Base-by-base conservation (phyloP, 2,113 vertebrate genomes). In the Zeus faber region DNA sequence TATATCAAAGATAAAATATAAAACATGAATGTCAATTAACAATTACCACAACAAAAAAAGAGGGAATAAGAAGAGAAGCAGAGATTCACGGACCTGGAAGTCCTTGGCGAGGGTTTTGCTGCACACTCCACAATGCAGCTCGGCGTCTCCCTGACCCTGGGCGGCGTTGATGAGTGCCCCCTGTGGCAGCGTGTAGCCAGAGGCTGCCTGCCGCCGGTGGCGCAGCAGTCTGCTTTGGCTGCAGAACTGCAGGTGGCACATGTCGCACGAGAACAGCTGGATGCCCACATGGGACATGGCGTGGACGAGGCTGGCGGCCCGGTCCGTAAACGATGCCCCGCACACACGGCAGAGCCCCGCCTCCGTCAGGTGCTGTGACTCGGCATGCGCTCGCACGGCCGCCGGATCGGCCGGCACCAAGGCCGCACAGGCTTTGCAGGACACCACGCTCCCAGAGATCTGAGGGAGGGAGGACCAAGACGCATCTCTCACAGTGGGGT, bases 261-360 rank as follows among this genome's bases (percentile, higher is more conserved):
- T 94, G 77, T 98, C 94, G 0, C 96, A 99, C 73, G 92, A 92
- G 78, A 95, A 98, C 25, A 99, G 91, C 51, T 93, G 93, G 74
- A 96, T 92, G 9, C 95, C 95, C 0, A 98, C 90, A 16, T 98
- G 97, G 22, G 92, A 89, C 49, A 98, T 81, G 9, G 91, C 88
- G 0, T 98, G 97, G 1, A 91, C 79, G 40, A 94, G 79, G 11
- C 87, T 79, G 21, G 93, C 89, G 2, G 88, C 74, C 0, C 85
- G 90, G 75, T 96, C 94, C 4, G 91, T 81, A 59, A 96, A 95
- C n/a, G 93, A 89, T 6, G 91, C 87, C 7, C 94, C 94, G 0
- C 97, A 98, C 25, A 97, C 90, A 6, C 90, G 85, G 84, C 96
- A 89, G 5, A 61, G 67, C 1, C 88, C 89, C 5, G 59, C 61